phyloP scores from a whole-genome alignment of 2,113 vertebrate species.

The Catharus minimus region DNA sequence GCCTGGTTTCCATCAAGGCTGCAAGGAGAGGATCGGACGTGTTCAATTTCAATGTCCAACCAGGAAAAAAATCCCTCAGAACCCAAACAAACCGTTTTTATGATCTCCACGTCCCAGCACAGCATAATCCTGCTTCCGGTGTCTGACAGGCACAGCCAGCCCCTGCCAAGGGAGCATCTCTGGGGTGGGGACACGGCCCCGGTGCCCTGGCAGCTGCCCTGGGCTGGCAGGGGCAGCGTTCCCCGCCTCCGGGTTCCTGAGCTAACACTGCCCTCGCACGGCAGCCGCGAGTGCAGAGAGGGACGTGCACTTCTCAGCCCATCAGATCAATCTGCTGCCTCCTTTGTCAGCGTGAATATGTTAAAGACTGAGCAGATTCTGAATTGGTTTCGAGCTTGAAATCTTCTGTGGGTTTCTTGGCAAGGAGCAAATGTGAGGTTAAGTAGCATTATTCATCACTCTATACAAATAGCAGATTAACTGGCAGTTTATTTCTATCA shows the following conservation, averaged over 20 bases:
- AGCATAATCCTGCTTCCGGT: background rate
- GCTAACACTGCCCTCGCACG: conserved; percentile 57
- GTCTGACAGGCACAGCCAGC: background rate
- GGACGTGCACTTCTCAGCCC: rapidly evolving
- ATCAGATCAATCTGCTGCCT: rapidly evolving
- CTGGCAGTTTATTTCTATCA: background rate
- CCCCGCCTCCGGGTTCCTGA: background rate
- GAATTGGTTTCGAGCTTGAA: background rate
- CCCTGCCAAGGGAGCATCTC: background rate
- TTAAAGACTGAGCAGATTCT: background rate
- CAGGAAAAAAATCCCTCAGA: background rate
- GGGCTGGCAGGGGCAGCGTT: background rate
- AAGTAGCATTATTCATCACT: background rate
- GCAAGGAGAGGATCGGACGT: background rate
- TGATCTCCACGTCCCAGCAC: background rate
- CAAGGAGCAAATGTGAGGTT: background rate
- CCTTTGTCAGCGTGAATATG: rapidly evolving
- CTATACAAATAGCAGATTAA: background rate
- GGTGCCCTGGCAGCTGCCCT: background rate
- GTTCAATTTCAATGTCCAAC: conserved; percentile 53
- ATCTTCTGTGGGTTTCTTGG: background rate
- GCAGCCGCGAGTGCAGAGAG: background rate
- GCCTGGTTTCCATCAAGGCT: conserved; percentile 58
- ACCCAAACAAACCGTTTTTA: conserved; percentile 23
- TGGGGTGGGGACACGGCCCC: background rate